Conservation (phyloP, 2,797 vertebrate species). For the Syncerus caffer region DNA sequence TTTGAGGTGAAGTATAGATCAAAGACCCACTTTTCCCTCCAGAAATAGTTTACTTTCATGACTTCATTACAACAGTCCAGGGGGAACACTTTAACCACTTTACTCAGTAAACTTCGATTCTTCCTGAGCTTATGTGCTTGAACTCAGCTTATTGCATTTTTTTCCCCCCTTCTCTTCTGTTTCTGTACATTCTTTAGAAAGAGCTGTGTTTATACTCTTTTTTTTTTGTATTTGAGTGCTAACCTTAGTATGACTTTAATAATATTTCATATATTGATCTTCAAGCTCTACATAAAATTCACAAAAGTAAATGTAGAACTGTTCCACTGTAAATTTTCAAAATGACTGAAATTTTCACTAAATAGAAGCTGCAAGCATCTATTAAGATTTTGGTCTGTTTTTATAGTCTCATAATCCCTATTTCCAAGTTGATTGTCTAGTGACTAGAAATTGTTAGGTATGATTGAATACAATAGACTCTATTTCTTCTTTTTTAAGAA, state of each 20-base stretch:
- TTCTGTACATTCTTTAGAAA: background rate
- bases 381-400: background rate
- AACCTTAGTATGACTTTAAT: background rate
- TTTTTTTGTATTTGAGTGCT: background rate
- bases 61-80: background rate
- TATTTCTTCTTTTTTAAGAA: background rate
- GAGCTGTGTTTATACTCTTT: background rate
- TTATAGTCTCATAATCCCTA: background rate
- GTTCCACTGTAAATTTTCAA: background rate
- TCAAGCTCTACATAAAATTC: background rate
- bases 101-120: background rate
- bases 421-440: background rate
- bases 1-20: background rate
- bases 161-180: rapidly evolving
- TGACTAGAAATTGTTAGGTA: background rate
- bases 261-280: background rate
- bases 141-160: background rate
- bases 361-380: background rate
- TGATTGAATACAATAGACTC: background rate
- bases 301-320: background rate
- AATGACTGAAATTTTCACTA: background rate
- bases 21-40: background rate
- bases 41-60: background rate
- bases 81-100: background rate
- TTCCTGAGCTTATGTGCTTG: background rate